phyloP scores from a whole-genome alignment of 2,797 vertebrate genomes.

The Dicrostonyx torquatus region DNA sequence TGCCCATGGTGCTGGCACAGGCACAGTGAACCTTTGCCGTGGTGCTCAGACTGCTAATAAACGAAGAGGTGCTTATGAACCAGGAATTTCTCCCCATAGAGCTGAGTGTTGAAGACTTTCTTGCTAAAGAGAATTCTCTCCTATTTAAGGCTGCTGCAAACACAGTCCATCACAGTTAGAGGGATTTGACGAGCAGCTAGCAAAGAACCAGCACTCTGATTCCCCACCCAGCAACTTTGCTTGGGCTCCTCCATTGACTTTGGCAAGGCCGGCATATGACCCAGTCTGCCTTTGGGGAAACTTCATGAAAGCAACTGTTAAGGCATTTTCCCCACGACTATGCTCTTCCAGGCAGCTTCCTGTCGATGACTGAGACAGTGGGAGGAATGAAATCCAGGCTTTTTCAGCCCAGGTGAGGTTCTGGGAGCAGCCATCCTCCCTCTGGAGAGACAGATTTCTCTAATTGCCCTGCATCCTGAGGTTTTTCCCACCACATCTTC shows the following conservation, averaged over 20 bases:
- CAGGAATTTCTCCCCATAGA: not conserved
- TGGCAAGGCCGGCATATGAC: not conserved
- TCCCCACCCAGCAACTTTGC: not conserved
- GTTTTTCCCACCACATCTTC: not conserved
- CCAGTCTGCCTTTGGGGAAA: not conserved
- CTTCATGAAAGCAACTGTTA: not conserved
- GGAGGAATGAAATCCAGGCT: not conserved
- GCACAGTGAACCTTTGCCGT: not conserved
- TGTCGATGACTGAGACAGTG: accelerated
- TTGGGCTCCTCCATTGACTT: not conserved
- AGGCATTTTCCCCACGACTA: not conserved
- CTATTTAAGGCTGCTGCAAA: not conserved
- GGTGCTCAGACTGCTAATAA: not conserved
- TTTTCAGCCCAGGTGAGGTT: accelerated
- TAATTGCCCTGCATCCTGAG: not conserved
- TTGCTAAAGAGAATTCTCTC: not conserved
- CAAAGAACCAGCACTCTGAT: not conserved
- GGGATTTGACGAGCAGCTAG: not conserved
- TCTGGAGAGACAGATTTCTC: not conserved
- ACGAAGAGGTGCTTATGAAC: accelerated
- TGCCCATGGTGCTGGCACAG: no score
- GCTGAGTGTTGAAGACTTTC: not conserved
- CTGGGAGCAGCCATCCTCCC: not conserved
- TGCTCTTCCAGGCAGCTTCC: not conserved
- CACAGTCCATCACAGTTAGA: not conserved